Evolutionary conservation across 2,888 invertebrate species (phyloP).

Genomic region (Alviniconcha strummeri): DNA sequence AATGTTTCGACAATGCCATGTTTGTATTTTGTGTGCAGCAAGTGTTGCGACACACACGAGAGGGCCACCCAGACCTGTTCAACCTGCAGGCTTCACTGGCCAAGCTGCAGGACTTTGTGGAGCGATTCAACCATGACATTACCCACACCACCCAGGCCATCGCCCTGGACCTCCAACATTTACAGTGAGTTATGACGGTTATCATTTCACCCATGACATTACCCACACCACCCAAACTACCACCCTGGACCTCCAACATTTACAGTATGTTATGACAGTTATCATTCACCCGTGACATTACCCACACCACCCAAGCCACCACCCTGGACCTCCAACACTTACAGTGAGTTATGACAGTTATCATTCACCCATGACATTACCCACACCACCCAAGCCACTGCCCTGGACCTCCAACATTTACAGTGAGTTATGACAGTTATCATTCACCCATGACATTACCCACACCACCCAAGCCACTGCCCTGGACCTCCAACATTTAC

Average conservation of each 20-base stretch:
- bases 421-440: not conserved
- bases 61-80: slow-evolving; percentile 72
- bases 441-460: slow-evolving; percentile 69
- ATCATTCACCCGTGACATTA: slow-evolving; percentile 72
- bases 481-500: slow-evolving; percentile 18
- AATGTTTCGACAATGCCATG: too few relatives aligned
- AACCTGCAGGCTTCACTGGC: slow-evolving; percentile 70
- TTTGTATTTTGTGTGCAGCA: slow-evolving; percentile 54
- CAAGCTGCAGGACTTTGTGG: slow-evolving; percentile 72
- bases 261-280: not conserved
- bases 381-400: slow-evolving; percentile 71
- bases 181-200: not conserved
- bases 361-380: slow-evolving; percentile 68
- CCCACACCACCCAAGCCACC: slow-evolving; percentile 73
- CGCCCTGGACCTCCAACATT: slow-evolving; percentile 30
- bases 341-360: not conserved
- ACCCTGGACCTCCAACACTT: slow-evolving; percentile 30
- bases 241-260: slow-evolving; percentile 30
- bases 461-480: slow-evolving; percentile 72
- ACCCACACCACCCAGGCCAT: slow-evolving; percentile 73
- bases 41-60: slow-evolving; percentile 71
- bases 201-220: slow-evolving; percentile 72
- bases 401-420: slow-evolving; percentile 23
- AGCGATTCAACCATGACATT: slow-evolving; percentile 73
- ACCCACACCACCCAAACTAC: slow-evolving; percentile 73